Conservation (phyloP, 2,797 vertebrate species). For the Hippoglossus hippoglossus region DNA sequence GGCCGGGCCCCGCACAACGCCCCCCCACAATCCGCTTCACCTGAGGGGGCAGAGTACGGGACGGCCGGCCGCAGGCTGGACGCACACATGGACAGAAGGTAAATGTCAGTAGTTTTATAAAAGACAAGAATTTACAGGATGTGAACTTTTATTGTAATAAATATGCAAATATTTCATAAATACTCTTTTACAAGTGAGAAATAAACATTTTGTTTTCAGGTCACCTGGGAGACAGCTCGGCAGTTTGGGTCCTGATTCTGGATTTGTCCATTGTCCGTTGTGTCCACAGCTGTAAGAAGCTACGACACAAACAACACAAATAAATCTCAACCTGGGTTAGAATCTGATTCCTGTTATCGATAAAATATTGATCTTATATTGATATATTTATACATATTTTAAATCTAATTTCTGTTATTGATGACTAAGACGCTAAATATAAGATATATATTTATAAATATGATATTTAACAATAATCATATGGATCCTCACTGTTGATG, state of each 20-base stretch:
- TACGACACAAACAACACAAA: slow-evolving; percentile 56
- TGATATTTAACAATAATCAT: neutral
- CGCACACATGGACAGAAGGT: slow-evolving; percentile 14
- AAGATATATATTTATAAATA: too few species aligned
- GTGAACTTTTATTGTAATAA: too few species aligned
- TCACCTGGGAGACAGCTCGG: slow-evolving; percentile 88
- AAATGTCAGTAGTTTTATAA: neutral
- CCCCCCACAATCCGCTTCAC: slow-evolving; percentile 95
- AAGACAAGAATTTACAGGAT: too few species aligned
- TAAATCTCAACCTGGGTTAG: neutral
- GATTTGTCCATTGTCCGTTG: slow-evolving; percentile 85
- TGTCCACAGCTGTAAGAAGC: slow-evolving; percentile 86
- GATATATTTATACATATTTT: too few species aligned
- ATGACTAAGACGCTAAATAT: too few species aligned
- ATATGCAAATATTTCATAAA: too few species aligned
- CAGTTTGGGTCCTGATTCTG: slow-evolving; percentile 78
- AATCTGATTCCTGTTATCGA: too few species aligned
- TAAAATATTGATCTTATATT: too few species aligned
- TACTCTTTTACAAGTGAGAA: too few species aligned
- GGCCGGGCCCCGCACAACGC: slow-evolving; percentile 85
- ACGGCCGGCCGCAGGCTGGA: slow-evolving; percentile 89
- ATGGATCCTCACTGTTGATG: slow-evolving; percentile 79
- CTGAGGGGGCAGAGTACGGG: slow-evolving; percentile 83
- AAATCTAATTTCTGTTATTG: too few species aligned
- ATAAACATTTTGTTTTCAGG: too few species aligned